phyloP scores from a whole-genome alignment of 2,888 invertebrate species.

The Polydrusus cervinus region DNA sequence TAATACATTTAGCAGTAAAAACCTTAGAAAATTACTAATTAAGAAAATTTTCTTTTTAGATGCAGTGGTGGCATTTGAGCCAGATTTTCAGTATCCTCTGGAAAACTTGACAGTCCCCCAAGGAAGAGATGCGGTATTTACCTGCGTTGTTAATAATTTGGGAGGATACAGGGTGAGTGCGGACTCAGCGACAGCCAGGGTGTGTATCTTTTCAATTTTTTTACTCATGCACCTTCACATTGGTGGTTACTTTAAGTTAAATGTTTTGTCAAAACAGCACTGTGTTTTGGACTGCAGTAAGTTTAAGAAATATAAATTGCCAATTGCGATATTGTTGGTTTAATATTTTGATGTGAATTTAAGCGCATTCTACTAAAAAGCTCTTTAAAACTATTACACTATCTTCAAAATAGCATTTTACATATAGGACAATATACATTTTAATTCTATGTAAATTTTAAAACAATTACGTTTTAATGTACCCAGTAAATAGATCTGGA shows the following conservation, averaged over 20 bases:
- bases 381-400: too few species aligned
- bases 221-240: constrained; percentile 63
- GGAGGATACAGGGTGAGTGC: constrained; percentile 92
- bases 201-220: constrained; percentile 77
- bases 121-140: constrained; percentile 88
- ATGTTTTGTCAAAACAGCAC: constrained; percentile 41
- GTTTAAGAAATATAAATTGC: background rate
- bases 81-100: constrained; percentile 85
- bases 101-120: constrained; percentile 89
- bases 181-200: constrained; percentile 88
- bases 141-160: constrained; percentile 89
- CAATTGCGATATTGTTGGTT: background rate
- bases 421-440: too few species aligned
- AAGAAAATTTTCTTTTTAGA: constrained; percentile 66
- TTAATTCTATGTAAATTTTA: too few species aligned
- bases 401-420: too few species aligned
- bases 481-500: too few species aligned
- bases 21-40: too few species aligned
- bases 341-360: too few species aligned
- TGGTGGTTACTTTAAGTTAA: constrained; percentile 57
- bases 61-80: constrained; percentile 83
- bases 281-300: background rate
- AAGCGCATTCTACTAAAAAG: too few species aligned
- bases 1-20: too few species aligned
- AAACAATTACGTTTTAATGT: too few species aligned